A percentile compares a stretch with the other conserved stretches of the same genome.
Conservation (phyloP, 1,140 invertebrate species). For the Caenorhabditis briggsae region DNA sequence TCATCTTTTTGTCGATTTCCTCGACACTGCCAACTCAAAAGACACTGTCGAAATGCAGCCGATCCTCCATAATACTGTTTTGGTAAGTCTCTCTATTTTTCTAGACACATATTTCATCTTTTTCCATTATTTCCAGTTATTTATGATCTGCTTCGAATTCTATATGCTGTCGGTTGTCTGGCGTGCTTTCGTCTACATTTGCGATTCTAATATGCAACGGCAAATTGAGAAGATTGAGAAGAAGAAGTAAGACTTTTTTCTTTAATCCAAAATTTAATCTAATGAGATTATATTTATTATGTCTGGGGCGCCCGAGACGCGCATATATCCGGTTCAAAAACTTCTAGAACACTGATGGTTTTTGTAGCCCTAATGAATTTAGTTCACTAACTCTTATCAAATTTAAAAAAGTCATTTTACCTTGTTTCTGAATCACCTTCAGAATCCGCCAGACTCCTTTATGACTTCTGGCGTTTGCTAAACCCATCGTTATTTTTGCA, state of each 20-base stretch:
- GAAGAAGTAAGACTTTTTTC: constrained; percentile 19
- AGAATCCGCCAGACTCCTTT: neutral
- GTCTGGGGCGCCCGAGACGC: neutral
- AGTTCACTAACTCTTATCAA: constrained; percentile 21
- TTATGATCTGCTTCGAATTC: constrained; percentile 63
- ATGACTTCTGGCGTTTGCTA: constrained; percentile 1
- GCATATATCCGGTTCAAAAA: neutral
- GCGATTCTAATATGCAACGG: constrained; percentile 67
- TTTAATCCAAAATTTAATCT: too few species aligned
- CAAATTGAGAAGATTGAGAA: constrained; percentile 44
- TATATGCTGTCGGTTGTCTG: constrained; percentile 65
- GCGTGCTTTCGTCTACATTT: constrained; percentile 66
- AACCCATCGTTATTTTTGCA: neutral
- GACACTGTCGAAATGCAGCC: constrained; percentile 60
- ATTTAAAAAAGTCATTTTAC: neutral
- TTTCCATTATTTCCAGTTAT: constrained; percentile 51
- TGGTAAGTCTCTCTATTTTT: constrained; percentile 36
- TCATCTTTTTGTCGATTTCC: constrained; percentile 66
- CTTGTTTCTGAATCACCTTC: neutral
- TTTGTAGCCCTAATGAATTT: neutral
- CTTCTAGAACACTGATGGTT: neutral
- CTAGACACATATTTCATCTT: neutral
- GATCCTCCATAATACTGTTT: constrained; percentile 52
- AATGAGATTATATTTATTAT: too few species aligned
- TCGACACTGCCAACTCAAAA: constrained; percentile 65